These are phyloP conservation scores for Leucoma salicis DNA, from an alignment of 2,888 invertebrate species.

Conservation along the genomic window DNA sequence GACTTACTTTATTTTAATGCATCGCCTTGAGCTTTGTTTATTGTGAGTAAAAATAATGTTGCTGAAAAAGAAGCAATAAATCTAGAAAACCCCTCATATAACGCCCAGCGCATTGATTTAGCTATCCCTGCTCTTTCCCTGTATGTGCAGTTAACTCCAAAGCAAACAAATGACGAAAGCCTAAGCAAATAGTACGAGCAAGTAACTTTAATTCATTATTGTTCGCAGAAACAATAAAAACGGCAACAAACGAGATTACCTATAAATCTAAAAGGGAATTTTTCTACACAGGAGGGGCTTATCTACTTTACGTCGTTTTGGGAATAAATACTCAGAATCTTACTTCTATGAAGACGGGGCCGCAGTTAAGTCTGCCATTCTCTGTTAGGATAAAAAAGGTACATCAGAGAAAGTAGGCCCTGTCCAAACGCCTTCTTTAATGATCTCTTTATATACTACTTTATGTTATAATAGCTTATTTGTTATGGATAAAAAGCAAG, in stretches of 20 bases:
- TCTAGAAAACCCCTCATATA: slow-evolving; percentile 59
- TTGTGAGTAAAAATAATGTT: slow-evolving; percentile 38
- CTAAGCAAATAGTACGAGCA: slow-evolving; percentile 64
- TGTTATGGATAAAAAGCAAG: too few species aligned
- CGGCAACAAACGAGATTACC: slow-evolving; percentile 69
- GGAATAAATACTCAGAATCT: slow-evolving; percentile 64
- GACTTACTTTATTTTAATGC: slow-evolving; percentile 39
- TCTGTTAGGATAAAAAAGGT: slow-evolving; percentile 70
- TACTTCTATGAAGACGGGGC: slow-evolving; percentile 62
- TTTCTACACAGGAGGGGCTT: slow-evolving; percentile 62
- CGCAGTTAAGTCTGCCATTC: slow-evolving; percentile 66
- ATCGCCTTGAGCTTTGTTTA: slow-evolving; percentile 42
- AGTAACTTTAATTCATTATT: slow-evolving; percentile 70
- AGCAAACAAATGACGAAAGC: slow-evolving; percentile 66
- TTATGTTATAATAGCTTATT: slow-evolving; percentile 48
- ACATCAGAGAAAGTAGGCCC: slow-evolving; percentile 48
- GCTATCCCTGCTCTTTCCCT: slow-evolving; percentile 59
- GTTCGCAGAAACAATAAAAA: slow-evolving; percentile 69
- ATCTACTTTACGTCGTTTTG: slow-evolving; percentile 70
- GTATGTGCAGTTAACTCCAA: slow-evolving; percentile 58
- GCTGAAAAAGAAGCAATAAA: slow-evolving; percentile 60
- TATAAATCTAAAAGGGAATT: slow-evolving; percentile 71
- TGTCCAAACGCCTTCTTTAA: slow-evolving; percentile 42
- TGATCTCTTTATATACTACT: slow-evolving; percentile 66
- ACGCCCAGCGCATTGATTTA: slow-evolving; percentile 68